These are phyloP conservation scores for Psammodynastes pulverulentus DNA, from an alignment of 2,113 vertebrate species.

Conservation along the genomic window DNA sequence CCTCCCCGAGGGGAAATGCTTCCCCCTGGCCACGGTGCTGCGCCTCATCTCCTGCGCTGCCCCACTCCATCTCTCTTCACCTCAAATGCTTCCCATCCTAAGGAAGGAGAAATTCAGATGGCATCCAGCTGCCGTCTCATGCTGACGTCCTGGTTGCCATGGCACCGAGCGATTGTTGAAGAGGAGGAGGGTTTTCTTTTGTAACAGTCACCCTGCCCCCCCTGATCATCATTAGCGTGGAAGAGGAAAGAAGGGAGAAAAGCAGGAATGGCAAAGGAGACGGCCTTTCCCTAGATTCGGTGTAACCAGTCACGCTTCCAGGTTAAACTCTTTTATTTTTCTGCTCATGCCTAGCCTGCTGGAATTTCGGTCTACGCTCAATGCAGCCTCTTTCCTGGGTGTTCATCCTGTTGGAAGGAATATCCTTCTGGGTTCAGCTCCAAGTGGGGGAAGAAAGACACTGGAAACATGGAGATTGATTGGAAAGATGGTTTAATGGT, in stretches of 20 bases:
- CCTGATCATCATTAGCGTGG: slow-evolving; percentile 45
- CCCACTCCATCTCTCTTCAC: not conserved
- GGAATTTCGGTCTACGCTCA: rapidly evolving
- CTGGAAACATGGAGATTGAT: too few relatives aligned
- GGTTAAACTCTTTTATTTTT: not conserved
- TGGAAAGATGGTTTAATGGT: too few relatives aligned
- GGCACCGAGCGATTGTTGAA: slow-evolving; percentile 63
- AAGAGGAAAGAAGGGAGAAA: not conserved
- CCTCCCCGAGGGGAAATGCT: not conserved
- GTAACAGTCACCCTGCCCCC: slow-evolving; percentile 68
- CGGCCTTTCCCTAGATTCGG: not conserved
- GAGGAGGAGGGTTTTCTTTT: slow-evolving; percentile 69
- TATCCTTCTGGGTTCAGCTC: too few relatives aligned
- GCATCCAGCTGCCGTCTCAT: slow-evolving; percentile 6
- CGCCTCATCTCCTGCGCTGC: not conserved
- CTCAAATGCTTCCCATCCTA: not conserved
- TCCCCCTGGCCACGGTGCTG: not conserved
- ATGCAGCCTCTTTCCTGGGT: not conserved
- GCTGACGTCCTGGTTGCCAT: slow-evolving; percentile 73
- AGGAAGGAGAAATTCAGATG: not conserved
- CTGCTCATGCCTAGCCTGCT: not conserved
- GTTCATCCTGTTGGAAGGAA: too few relatives aligned
- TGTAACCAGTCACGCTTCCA: not conserved
- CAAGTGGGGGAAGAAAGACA: too few relatives aligned
- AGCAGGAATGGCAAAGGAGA: not conserved